Evolutionary conservation across 2,797 vertebrate species (phyloP).

Genomic region (Buphagus erythrorhynchus): DNA sequence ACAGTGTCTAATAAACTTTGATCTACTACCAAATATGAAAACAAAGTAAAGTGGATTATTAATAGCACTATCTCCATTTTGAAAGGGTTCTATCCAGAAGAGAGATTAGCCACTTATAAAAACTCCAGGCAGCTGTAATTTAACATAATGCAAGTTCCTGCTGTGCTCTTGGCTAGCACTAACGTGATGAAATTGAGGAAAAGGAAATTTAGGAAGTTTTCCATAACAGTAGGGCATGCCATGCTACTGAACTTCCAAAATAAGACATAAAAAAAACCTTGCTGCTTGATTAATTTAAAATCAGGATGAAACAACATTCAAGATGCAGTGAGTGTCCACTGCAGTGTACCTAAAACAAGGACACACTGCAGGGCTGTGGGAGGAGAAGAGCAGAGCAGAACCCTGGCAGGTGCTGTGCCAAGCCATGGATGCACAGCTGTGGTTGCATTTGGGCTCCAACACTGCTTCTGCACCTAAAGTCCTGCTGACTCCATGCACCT

Average conservation of each 20-base stretch:
- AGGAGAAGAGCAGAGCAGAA: not conserved
- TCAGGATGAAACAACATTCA: not conserved
- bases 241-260: not conserved
- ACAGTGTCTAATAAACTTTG: conserved; percentile 1
- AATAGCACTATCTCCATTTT: not conserved
- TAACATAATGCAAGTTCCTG: not conserved
- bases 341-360: not conserved
- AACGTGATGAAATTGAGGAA: not conserved
- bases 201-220: not conserved
- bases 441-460: not conserved
- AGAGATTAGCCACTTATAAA: conserved; percentile 18
- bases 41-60: conserved; percentile 11
- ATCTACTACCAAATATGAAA: conserved; percentile 22
- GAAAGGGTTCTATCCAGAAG: conserved; percentile 1
- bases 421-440: not conserved
- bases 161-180: not conserved
- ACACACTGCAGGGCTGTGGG: rapidly evolving
- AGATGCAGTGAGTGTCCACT: not conserved
- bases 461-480: not conserved
- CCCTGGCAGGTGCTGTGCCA: not conserved
- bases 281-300: not conserved
- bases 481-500: not conserved
- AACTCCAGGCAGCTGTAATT: not conserved
- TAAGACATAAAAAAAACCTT: not conserved
- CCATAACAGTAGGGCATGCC: not conserved